Percentiles rank a stretch among this genome's conserved stretches.
Conservation (phyloP, 2,797 vertebrate genomes). For the Alfaro cultratus region DNA sequence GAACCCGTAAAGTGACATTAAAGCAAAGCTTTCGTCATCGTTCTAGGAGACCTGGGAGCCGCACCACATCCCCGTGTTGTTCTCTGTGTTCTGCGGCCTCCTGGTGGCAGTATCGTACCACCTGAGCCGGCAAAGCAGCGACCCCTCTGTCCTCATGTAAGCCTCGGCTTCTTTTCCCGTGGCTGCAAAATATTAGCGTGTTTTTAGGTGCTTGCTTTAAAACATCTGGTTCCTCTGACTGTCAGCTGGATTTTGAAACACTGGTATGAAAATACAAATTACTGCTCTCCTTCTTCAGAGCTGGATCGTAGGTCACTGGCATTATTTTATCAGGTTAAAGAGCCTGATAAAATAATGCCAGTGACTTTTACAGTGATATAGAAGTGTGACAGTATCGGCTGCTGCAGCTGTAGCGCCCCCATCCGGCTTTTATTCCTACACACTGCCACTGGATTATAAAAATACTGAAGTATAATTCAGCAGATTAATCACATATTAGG, state of each 20-base stretch:
- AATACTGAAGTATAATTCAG: neutral
- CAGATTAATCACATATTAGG: neutral
- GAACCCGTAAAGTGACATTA: neutral
- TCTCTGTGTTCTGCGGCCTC: slow-evolving; percentile 96
- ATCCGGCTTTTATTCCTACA: neutral
- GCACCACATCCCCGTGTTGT: slow-evolving; percentile 97
- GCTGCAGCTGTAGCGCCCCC: neutral
- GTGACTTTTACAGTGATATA: neutral
- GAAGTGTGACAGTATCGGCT: neutral
- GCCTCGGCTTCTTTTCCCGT: slow-evolving; percentile 47
- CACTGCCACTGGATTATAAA: neutral
- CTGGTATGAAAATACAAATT: neutral
- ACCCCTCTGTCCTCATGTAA: slow-evolving; percentile 96
- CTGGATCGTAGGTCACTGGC: neutral
- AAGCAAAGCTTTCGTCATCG: neutral
- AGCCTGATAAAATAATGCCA: no score
- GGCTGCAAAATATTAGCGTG: neutral
- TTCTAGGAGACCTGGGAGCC: slow-evolving; percentile 95
- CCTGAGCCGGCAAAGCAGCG: slow-evolving; percentile 96
- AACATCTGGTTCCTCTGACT: neutral
- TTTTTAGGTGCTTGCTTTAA: neutral
- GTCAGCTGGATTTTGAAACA: neutral
- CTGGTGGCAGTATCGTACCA: slow-evolving; percentile 97
- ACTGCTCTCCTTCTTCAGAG: neutral
- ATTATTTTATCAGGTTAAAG: neutral